These are phyloP conservation scores for Poeciliopsis occidentalis DNA, from an alignment of 2,113 vertebrate genomes.

Conservation along the genomic window DNA sequence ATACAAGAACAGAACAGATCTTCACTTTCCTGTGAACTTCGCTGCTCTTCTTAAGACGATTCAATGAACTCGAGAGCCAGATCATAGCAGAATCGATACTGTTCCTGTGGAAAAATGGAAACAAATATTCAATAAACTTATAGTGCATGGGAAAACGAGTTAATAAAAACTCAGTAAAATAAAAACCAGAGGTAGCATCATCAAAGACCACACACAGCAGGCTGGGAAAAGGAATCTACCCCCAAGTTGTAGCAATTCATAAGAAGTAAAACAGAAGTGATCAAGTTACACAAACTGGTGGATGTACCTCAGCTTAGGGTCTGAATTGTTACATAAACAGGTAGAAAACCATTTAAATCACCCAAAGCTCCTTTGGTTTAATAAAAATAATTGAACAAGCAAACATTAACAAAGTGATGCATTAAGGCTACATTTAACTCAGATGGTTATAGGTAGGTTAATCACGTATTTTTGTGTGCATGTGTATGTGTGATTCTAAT, in stretches of 20 bases:
- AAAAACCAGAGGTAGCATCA: background rate
- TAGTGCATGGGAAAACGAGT: background rate
- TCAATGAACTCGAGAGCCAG: conserved; percentile 95
- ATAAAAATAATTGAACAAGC: background rate
- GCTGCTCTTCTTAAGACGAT: conserved; percentile 83
- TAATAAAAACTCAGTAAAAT: background rate
- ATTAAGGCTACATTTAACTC: background rate
- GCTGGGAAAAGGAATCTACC: background rate
- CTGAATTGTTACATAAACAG: background rate
- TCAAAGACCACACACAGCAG: too few relatives aligned
- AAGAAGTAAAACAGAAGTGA: background rate
- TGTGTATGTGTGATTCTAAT: background rate
- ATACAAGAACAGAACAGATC: conserved; percentile 44
- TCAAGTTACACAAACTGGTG: background rate
- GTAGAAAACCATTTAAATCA: background rate
- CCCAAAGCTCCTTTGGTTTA: background rate
- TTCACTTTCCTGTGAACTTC: conserved; percentile 45
- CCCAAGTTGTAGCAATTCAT: background rate
- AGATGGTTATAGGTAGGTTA: background rate
- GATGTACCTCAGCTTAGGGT: background rate
- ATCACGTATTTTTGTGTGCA: background rate
- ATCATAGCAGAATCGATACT: conserved; percentile 99
- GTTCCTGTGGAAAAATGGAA: conserved; percentile 82
- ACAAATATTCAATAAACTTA: background rate
- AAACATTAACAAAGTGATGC: background rate